A percentile compares a stretch with the other conserved stretches of the same genome.
phyloP scores from a whole-genome alignment of 2,888 invertebrate species.

The Stenodema calcarata region DNA sequence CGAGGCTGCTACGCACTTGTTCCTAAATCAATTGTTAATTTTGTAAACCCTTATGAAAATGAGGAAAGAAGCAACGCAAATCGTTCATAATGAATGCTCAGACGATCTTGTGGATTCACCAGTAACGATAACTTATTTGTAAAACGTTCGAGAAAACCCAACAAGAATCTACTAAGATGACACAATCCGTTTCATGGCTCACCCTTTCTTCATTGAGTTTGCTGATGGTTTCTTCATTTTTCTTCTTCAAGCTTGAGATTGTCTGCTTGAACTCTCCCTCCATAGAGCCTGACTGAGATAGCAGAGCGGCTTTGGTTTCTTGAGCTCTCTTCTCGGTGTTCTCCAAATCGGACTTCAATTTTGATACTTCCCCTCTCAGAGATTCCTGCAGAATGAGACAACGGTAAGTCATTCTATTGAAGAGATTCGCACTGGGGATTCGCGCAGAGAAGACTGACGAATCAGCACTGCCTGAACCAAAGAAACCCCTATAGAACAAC shows the following conservation, averaged over 20 bases:
- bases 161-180: too few relatives aligned
- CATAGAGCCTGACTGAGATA: constrained; percentile 77
- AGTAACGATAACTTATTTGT: too few relatives aligned
- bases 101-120: too few relatives aligned
- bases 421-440: neutral
- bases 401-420: constrained; percentile 7
- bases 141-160: too few relatives aligned
- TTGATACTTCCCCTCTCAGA: constrained; percentile 75
- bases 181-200: constrained; percentile 42
- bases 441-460: neutral
- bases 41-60: too few relatives aligned
- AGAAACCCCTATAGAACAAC: neutral
- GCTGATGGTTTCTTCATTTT: constrained; percentile 75
- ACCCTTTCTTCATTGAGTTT: constrained; percentile 81
- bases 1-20: constrained; percentile 74
- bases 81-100: too few relatives aligned
- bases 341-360: constrained; percentile 79
- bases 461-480: neutral
- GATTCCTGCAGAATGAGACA: constrained; percentile 64
- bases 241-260: constrained; percentile 73
- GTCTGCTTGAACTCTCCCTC: constrained; percentile 82
- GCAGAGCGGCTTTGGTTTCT: constrained; percentile 73
- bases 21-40: constrained; percentile 64
- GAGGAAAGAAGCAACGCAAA: too few relatives aligned
- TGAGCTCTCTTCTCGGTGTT: constrained; percentile 71